Evolutionary conservation across 2,888 invertebrate species (phyloP).

Genomic region (Myathropa florea): DNA sequence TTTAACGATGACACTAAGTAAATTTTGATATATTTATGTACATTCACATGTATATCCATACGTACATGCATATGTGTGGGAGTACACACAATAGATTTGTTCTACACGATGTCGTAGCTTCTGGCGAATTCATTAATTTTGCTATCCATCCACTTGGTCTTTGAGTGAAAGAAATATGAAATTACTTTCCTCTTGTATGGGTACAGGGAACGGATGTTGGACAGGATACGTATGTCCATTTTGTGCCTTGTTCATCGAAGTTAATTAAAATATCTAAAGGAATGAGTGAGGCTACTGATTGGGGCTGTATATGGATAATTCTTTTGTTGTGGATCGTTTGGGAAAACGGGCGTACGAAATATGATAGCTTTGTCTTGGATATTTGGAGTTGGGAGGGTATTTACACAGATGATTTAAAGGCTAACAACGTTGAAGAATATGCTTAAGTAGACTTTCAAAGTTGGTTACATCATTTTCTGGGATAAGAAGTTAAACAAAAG

Average conservation of each 20-base stretch:
- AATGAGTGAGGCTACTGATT: constrained; percentile 20
- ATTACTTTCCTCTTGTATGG: constrained; percentile 10
- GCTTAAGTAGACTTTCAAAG: neutral
- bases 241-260: constrained; percentile 20
- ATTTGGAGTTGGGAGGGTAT: neutral
- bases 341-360: neutral
- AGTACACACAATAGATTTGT: constrained; percentile 6
- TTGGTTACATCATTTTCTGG: neutral
- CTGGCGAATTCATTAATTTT: constrained; percentile 26
- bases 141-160: neutral
- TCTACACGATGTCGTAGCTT: constrained; percentile 12
- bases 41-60: neutral
- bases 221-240: constrained; percentile 18
- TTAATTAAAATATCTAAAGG: constrained; percentile 39
- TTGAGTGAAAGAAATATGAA: constrained; percentile 7
- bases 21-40: constrained; percentile 10
- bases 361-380: neutral
- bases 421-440: neutral
- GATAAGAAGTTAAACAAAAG: too few relatives aligned
- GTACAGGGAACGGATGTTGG: constrained; percentile 22
- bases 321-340: neutral
- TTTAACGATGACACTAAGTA: constrained; percentile 31
- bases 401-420: neutral
- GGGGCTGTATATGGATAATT: neutral
- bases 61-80: neutral